Base-by-base conservation (phyloP, 2,113 vertebrate genomes). In the Sebastes fasciatus region DNA sequence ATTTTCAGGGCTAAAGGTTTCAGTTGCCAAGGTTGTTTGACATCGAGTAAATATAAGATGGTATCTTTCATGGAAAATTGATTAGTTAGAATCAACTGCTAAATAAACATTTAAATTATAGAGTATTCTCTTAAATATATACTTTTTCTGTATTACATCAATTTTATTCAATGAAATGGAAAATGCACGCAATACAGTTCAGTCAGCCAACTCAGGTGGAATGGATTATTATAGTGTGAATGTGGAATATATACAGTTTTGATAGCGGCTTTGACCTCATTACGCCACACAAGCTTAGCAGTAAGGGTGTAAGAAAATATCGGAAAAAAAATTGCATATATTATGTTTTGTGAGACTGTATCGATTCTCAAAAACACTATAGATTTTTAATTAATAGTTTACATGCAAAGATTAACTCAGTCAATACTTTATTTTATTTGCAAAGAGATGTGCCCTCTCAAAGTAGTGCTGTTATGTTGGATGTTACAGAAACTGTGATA, bases 1-100 rank as follows among this genome's bases (percentile, higher is more conserved):
- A 77, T 78, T 74, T 83, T 79, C 16, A 54, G n/a, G 78, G 49
- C 49, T 57, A 4, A 70, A 77, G 40, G 48, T 62, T 62, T 55
- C 40, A 55, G 4, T 52, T 48, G 10, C 21, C 34, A 67, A 51
- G 42, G 8, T 58, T 63, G 23, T 70, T 78, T 57, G 40, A 58
- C 81, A 57, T 11, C 69, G 7, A 61, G 11, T 34, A 52, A 62
- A 67, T 3, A 8, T 4, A 40, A 63, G 34, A 78, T 69, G 57
- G 57, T 66, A 21, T 71, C 21, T 71, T 72, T 80, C 16, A 60
- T 67, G 17, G 42, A 71, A 71, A 68, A 77, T 48, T 1, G 17
- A 68, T 66, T 4, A 2, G 1, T 12, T 67, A 5, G 51, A 75
- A 76, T 69, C 0, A 52, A 17, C 26, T 43, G 3, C 46, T 26